Conservation (phyloP, 2,113 vertebrate species). For the Microcebus griseorufus region DNA sequence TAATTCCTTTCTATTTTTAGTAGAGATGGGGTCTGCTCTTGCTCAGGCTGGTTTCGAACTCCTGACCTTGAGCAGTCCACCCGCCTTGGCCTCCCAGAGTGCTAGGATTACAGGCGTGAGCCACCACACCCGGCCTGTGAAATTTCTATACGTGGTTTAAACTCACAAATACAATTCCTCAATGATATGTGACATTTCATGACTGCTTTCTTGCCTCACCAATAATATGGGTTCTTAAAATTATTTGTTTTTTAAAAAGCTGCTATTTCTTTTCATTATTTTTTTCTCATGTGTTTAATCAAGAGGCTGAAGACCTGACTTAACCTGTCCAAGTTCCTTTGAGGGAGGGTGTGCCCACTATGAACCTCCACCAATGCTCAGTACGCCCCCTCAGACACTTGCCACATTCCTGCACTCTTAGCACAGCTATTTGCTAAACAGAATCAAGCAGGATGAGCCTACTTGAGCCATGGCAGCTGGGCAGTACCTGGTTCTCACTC, state of each 20-base stretch:
- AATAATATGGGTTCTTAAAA: neutral
- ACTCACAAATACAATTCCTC: neutral
- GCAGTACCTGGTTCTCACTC: neutral
- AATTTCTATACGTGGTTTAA: neutral
- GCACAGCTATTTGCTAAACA: neutral
- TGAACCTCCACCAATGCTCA: neutral
- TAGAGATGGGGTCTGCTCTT: too few species aligned
- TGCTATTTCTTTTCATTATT: neutral
- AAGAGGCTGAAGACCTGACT: neutral
- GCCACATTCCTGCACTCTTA: neutral
- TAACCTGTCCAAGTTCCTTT: neutral
- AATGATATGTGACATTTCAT: neutral
- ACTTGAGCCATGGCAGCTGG: neutral
- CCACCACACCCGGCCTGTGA: neutral
- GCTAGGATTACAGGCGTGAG: too few species aligned
- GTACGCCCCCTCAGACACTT: neutral
- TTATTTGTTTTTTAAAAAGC: neutral
- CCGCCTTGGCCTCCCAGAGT: too few species aligned
- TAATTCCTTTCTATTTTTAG: too few species aligned
- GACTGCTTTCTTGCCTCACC: neutral
- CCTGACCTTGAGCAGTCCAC: too few species aligned
- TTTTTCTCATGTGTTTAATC: neutral
- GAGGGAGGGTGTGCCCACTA: neutral
- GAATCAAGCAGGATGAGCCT: neutral
- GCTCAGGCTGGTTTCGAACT: too few species aligned